Base-by-base conservation (phyloP, 2,888 invertebrate genomes). In the Metalampra italica region DNA sequence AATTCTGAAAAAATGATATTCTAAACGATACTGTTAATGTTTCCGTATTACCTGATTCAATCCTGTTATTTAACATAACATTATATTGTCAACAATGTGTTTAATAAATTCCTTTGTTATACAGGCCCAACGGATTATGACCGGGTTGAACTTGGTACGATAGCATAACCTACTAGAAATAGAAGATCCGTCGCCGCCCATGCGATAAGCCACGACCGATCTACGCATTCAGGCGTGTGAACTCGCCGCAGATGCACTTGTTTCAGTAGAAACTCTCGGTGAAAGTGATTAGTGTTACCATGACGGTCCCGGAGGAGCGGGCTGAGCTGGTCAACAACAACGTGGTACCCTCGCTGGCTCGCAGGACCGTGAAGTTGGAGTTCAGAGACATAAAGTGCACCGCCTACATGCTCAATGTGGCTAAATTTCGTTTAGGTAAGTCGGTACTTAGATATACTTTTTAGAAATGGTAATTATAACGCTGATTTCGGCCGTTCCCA, bases 321-420 rank as follows among this genome's bases (percentile, higher is more conserved):
- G 59, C 64, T n/a, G 64, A 70, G 77, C 65, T 37, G 74, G 74
- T 9, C 22, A 88, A 88, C 57, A 89, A 89, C 55, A 89, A 89
- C 54, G 80, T 87, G 9, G 66, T 78, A n/a, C 81, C 87, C 11
- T 54, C 85, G n/a, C 46, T 84, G 13, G 80, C 85, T 0, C 90
- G 94, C 56, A 90, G 92, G 40, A 91, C 92, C 9, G 90, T 95
- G 49, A 91, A 94, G 58, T 77, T 96, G 48, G 90, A 92, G 55
- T 96, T 95, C 69, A 90, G 89, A 49, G 90, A 95, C 64, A 89
- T 96, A 32, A 90, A 91, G 0, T 95, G 93, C 66, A 78, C 88
- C 5, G 89, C 94, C 32, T 91, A 88, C 55, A 84, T 87, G 42
- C 92, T 93, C 77, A 88, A 82, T 29, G 60, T 92, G 40, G 79